phyloP scores from a whole-genome alignment of 2,113 vertebrate genomes.

The Oncorhynchus tshawytscha region DNA sequence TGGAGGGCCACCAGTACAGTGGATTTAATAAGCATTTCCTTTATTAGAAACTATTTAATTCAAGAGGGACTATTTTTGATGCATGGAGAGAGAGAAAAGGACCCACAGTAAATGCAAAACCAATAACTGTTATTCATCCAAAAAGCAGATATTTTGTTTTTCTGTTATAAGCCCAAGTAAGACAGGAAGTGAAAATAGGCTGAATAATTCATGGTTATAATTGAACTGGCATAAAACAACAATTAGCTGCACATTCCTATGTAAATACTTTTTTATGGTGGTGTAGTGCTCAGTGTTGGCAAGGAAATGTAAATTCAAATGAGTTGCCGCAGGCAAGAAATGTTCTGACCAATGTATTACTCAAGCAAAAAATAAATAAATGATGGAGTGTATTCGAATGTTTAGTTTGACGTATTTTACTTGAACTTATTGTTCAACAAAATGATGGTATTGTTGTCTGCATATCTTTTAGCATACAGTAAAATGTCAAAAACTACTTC shows the following conservation, averaged over 20 bases:
- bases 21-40: slow-evolving; percentile 8
- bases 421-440: no score
- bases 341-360: background rate
- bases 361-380: background rate
- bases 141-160: background rate
- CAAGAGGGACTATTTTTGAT: slow-evolving; percentile 14
- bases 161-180: background rate
- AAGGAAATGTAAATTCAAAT: background rate
- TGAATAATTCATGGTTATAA: slow-evolving; percentile 17
- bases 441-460: background rate
- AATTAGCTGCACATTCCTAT: slow-evolving; percentile 16
- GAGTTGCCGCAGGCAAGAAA: background rate
- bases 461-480: background rate
- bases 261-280: background rate
- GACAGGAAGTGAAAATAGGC: slow-evolving; percentile 17
- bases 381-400: no score
- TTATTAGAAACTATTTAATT: slow-evolving; percentile 24
- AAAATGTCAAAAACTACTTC: no score
- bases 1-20: background rate
- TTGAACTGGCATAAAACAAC: slow-evolving; percentile 6
- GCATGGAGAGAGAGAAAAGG: slow-evolving; percentile 3
- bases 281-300: background rate
- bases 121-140: slow-evolving; percentile 15
- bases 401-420: no score
- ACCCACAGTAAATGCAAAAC: slow-evolving; percentile 10